phyloP scores from a whole-genome alignment of 2,888 invertebrate species.

The Ephialtes manifestator region DNA sequence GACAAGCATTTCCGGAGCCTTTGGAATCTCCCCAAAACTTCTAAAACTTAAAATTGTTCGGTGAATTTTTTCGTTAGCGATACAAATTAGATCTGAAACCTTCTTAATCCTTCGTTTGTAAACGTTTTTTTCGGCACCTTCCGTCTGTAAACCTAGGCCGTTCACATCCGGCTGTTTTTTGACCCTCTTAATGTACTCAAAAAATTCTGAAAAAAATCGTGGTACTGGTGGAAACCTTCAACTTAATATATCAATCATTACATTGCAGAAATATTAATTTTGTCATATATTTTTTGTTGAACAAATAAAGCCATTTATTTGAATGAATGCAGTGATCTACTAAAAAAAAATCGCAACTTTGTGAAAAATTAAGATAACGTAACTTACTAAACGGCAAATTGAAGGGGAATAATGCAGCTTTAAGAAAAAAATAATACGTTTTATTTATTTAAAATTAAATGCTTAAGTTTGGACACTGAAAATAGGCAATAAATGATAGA shows the following conservation, averaged over 20 bases:
- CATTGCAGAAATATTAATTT: conserved; percentile 14
- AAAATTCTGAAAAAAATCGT: neutral
- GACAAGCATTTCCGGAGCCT: too few species aligned
- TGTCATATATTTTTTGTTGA: neutral
- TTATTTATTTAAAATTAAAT: neutral
- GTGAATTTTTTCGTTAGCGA: too few species aligned
- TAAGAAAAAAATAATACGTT: neutral
- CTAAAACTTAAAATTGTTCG: too few species aligned
- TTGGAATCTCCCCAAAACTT: too few species aligned
- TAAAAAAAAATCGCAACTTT: neutral
- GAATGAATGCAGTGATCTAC: neutral
- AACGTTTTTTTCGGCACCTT: too few species aligned
- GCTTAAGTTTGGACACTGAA: too few species aligned
- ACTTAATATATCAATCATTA: conserved; percentile 4
- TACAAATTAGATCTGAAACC: too few species aligned
- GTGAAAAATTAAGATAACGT: neutral
- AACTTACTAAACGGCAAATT: neutral
- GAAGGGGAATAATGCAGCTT: neutral
- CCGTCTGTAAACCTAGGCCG: neutral
- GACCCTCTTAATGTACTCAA: conserved; percentile 16
- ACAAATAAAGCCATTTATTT: neutral
- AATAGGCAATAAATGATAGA: too few species aligned
- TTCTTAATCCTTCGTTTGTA: too few species aligned
- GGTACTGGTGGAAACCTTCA: conserved; percentile 1
- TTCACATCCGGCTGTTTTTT: conserved; percentile 3